Evolutionary conservation across 2,797 vertebrate genomes (phyloP).

Genomic region (Calcarius lapponicus): DNA sequence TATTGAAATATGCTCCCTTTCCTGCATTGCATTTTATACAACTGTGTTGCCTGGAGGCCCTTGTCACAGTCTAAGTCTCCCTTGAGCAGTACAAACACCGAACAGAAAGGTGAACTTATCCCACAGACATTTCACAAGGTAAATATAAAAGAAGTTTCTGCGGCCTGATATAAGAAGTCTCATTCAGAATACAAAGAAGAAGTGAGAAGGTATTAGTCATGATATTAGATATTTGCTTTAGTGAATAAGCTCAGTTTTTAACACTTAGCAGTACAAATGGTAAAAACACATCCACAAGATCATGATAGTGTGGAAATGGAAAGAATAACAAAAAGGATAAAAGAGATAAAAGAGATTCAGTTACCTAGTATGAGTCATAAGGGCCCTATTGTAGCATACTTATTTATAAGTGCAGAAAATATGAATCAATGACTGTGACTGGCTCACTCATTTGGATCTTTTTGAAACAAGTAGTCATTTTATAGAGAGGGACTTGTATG

Average conservation of each 20-base stretch:
- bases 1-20: background rate
- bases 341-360: background rate
- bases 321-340: background rate
- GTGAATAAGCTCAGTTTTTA: background rate
- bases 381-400: background rate
- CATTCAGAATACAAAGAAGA: background rate
- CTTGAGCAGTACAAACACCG: background rate
- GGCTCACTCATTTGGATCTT: background rate
- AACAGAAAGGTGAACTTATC: background rate
- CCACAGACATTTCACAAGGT: background rate
- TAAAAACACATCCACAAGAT: background rate
- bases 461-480: background rate
- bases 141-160: background rate
- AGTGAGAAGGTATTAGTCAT: background rate
- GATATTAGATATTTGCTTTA: background rate
- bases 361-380: background rate
- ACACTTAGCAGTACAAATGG: background rate
- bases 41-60: background rate
- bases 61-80: background rate
- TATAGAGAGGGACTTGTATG: background rate
- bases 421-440: background rate
- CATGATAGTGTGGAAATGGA: fast-evolving
- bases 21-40: background rate
- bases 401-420: background rate
- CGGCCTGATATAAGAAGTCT: background rate